Conservation (phyloP, 2,797 vertebrate species). For the Psittacula derbiana region DNA sequence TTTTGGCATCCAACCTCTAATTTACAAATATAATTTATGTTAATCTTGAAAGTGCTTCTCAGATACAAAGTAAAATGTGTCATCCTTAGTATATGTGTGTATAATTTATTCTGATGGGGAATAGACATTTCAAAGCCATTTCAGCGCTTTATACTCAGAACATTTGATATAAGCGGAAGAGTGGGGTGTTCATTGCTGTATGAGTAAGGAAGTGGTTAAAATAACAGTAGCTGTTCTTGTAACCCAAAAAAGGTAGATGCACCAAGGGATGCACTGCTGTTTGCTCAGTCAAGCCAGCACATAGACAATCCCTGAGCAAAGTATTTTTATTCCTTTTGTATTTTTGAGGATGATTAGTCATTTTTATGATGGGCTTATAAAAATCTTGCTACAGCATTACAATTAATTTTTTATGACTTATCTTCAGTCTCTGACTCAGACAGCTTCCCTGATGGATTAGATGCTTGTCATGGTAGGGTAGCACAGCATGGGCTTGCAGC, state of each 20-base stretch:
- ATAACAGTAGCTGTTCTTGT: not conserved
- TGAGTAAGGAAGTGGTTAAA: constrained; percentile 20
- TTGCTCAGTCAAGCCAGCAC: not conserved
- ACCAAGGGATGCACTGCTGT: not conserved
- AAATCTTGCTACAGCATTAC: not conserved
- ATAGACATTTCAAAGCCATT: constrained; percentile 64
- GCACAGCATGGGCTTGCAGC: not conserved
- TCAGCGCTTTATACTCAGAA: constrained; percentile 44
- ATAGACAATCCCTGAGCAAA: not conserved
- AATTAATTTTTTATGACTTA: not conserved
- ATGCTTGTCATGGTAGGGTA: rapidly evolving
- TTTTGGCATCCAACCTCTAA: constrained; percentile 69
- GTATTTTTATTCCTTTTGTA: not conserved
- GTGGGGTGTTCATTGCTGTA: not conserved
- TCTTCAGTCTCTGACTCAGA: not conserved
- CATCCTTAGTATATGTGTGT: constrained; percentile 43
- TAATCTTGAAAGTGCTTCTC: constrained; percentile 76
- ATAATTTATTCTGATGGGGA: constrained; percentile 66
- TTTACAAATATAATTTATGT: constrained; percentile 76
- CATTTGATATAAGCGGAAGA: constrained; percentile 1
- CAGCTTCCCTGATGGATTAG: not conserved
- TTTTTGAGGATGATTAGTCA: not conserved
- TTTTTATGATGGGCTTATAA: not conserved
- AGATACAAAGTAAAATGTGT: constrained; percentile 69
- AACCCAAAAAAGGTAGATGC: not conserved